Base-by-base conservation (phyloP, 1,140 invertebrate genomes). In the Drosophila sechellia region DNA sequence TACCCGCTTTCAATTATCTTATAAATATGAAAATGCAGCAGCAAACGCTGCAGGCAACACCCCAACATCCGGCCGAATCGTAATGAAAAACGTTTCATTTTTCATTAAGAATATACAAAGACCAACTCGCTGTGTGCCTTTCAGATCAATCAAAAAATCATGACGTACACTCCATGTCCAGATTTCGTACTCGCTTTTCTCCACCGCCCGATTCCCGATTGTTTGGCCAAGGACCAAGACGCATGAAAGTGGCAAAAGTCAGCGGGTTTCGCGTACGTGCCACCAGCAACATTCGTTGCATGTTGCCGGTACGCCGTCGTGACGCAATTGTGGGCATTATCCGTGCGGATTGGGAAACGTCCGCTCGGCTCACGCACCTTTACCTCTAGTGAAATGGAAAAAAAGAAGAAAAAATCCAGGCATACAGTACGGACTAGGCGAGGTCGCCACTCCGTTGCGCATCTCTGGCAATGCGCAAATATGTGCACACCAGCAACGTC, bases 1-100 rank as follows among this genome's bases (percentile, higher is more conserved):
- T 90, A 91, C 90, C 90, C 90, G 86, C 90, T 91, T 91, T 91
- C 90, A 91, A 91, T 91, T 91, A 91, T 91, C 90, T 91, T 91
- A 91, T 91, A 91, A 91, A 91, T 91, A 91, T 91, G 90, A 91
- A 91, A 91, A 91, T 91, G 90, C 83, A 89, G 86, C 83, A 84
- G 84, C 77, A 89, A 89, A 69, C 80, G 76, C 84, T 84, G 48
- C 73, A 66, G 83, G 83, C 70, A 45, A 48, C 50, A 55, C 40
- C 49, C 60, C 64, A 50, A 25, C 56, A 64, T 55, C 68, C 52
- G 57, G 43, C 22, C 22, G 56, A 78, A 50, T 77, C 75, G 76
- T 79, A 86, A 86, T 89, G 79, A 89, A 86, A 87, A 89, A 79
- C 79, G 77, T 87, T 87, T 89, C 79, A 84, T 79, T 90, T 87